Evolutionary conservation across 2,888 invertebrate species (phyloP).

Genomic region (Agonopterix heracliana): DNA sequence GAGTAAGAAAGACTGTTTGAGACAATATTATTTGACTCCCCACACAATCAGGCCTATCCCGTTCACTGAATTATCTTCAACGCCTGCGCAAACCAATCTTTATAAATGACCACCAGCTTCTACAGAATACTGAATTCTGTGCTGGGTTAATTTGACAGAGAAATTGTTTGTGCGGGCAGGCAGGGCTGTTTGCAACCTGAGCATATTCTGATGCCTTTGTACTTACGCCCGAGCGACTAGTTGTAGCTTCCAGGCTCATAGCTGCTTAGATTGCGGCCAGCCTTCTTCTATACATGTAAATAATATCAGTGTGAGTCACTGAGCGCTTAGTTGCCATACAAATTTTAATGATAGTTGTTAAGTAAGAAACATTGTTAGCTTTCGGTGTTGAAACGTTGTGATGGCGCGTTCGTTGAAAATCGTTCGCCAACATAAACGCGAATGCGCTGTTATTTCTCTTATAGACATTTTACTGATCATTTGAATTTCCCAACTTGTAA

Average conservation of each 20-base stretch:
- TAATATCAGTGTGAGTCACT: conserved; percentile 62
- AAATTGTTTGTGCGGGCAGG: too few relatives aligned
- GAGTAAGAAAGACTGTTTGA: conserved; percentile 59
- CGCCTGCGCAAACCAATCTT: neutral
- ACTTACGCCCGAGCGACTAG: neutral
- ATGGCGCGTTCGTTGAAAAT: conserved; percentile 5
- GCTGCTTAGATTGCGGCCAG: neutral
- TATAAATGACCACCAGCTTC: neutral
- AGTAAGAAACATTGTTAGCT: conserved; percentile 48
- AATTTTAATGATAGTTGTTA: conserved; percentile 63
- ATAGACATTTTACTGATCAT: conserved; percentile 19
- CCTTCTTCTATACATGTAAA: conserved; percentile 44
- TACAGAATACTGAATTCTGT: neutral
- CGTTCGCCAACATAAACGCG: conserved; percentile 2
- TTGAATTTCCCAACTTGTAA: conserved; percentile 16
- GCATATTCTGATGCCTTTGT: neutral
- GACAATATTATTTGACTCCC: conserved; percentile 36
- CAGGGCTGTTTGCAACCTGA: neutral
- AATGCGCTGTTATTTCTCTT: conserved; percentile 20
- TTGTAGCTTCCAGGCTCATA: neutral
- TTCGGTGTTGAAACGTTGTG: conserved; percentile 24
- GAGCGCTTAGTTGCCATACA: conserved; percentile 74
- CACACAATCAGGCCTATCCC: neutral
- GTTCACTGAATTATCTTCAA: neutral
- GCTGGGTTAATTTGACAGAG: neutral